Percentiles rank a stretch among this genome's conserved stretches.
Conservation (phyloP, 2,113 vertebrate species). For the Meriones unguiculatus region DNA sequence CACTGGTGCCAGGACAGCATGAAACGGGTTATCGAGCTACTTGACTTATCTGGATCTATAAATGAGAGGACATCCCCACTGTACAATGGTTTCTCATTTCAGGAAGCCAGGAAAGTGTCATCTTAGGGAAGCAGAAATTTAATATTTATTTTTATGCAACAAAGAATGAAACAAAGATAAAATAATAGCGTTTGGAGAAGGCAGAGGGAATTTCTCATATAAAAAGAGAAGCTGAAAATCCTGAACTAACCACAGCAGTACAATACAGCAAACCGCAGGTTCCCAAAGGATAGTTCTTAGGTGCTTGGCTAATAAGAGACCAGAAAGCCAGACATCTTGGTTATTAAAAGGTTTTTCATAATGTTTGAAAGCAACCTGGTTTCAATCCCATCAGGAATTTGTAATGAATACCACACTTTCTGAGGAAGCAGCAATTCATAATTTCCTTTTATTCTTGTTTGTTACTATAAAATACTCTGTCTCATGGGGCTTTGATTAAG, state of each 20-base stretch:
- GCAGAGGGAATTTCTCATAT: constrained; percentile 30
- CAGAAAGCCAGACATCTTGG: neutral
- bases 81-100: constrained; percentile 44
- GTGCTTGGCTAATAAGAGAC: constrained; percentile 22
- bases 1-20: constrained; percentile 38
- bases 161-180: constrained; percentile 61
- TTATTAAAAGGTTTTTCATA: constrained; percentile 61
- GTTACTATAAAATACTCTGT: constrained; percentile 67
- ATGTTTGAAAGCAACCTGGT: constrained; percentile 51
- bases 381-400: constrained; percentile 46
- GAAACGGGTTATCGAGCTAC: constrained; percentile 36
- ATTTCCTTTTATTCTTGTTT: constrained; percentile 76
- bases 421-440: constrained; percentile 65
- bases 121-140: constrained; percentile 60
- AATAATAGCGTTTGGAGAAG: constrained; percentile 48
- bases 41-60: constrained; percentile 74
- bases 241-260: neutral
- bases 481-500: constrained; percentile 73
- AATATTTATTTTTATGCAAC: constrained; percentile 49
- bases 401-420: constrained; percentile 67
- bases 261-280: neutral
- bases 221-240: constrained; percentile 53
- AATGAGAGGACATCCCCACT: constrained; percentile 1
- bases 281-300: neutral
- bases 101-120: constrained; percentile 45